Conservation (phyloP, 2,113 vertebrate species). For the Scartelaos histophorus region DNA sequence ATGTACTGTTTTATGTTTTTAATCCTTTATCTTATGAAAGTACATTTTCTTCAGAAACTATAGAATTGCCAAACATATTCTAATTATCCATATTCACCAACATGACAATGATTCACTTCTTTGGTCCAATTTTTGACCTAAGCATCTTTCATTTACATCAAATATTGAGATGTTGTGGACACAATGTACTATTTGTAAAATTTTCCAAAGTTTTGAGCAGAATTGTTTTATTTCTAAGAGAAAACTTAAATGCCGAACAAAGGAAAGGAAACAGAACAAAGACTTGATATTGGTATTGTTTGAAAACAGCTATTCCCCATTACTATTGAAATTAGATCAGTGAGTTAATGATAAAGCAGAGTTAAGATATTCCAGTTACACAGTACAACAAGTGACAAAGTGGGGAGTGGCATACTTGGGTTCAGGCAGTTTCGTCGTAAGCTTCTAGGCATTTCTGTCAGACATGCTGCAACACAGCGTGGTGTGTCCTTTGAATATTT, state of each 20-base stretch:
- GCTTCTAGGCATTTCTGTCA: neutral
- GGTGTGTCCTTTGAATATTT: neutral
- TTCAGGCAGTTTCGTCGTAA: conserved; percentile 3
- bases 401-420: neutral
- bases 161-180: too few species aligned
- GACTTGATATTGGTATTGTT: neutral
- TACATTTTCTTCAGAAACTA: too few species aligned
- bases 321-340: neutral
- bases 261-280: neutral
- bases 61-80: too few species aligned
- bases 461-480: conserved; percentile 11
- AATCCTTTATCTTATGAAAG: too few species aligned
- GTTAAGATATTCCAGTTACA: neutral
- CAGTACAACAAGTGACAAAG: neutral
- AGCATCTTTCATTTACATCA: too few species aligned
- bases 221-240: neutral
- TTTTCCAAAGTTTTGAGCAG: too few species aligned
- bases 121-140: too few species aligned
- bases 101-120: too few species aligned
- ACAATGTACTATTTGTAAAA: too few species aligned
- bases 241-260: neutral
- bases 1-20: too few species aligned
- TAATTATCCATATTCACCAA: too few species aligned
- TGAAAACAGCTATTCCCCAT: neutral
- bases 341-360: neutral